Evolutionary conservation across 2,888 invertebrate species (phyloP), one percentile per base, ranked within the genome.

Genomic region (Clanis bilineata): DNA sequence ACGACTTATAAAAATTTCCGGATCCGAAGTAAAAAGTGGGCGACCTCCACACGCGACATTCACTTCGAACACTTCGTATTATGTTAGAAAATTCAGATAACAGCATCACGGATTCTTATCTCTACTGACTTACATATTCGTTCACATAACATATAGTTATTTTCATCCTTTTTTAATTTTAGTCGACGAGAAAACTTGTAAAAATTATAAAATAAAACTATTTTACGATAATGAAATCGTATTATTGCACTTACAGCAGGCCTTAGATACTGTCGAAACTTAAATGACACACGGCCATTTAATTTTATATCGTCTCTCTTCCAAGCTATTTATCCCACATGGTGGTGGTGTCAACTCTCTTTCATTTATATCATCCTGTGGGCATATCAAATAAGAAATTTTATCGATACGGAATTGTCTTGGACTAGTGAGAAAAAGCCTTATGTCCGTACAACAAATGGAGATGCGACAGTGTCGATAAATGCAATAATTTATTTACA

Each of bases 1-100:
- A 32, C n/a, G 10, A 51, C 28, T 4, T 44, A 23, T 9, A 23
- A 12, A 41, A n/a, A 41, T 22, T 9, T 18, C 28, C 10, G 32
- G 21, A 32, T 2, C 32, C 18, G 15, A 18, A 18, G 47, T 47
- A 51, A 51, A 32, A 44, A 51, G 10, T 18, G n/a, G 51, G 18
- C 51, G 51, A 15, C 51, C 51, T 51, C 28, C 51, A 51, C 51
- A 28, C 9, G 51, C 18, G 32, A 51, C 51, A 51, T 51, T 51
- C 51, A 32, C 32, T 9, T 10, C 12, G 23, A 18, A 12, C 9
- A 22, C 44, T n/a, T 10, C 22, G 15, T 51, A 15, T 51, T 10
- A 18, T 12, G 12, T 9, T 28, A 10, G 25, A 51, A 51, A 10
- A 32, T 32, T 10, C 9, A 32, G 18, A 18, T 41, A 39, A 15